Conservation (phyloP, 2,797 vertebrate genomes). For the Denticeps clupeoides region DNA sequence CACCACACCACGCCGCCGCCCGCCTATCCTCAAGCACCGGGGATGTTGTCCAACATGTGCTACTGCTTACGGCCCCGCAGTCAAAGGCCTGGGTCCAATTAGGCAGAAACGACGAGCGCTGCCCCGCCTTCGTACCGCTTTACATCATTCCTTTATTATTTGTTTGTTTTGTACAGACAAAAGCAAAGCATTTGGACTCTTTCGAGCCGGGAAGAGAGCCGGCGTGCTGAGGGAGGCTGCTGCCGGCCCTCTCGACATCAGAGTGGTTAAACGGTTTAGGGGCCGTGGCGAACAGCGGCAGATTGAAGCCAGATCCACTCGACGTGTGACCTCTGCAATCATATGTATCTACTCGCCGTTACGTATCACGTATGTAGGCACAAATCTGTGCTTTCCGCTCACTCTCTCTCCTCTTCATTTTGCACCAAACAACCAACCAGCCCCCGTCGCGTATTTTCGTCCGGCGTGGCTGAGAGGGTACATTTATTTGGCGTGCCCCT, state of each 20-base stretch:
- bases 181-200: neutral
- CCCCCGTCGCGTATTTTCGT: slow-evolving; percentile 22
- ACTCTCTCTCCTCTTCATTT: neutral
- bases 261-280: neutral
- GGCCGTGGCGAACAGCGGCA: neutral
- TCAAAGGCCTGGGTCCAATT: slow-evolving; percentile 18
- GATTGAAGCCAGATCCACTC: slow-evolving; percentile 2
- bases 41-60: slow-evolving; percentile 34
- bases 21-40: neutral
- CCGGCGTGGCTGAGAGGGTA: slow-evolving; percentile 28
- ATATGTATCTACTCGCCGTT: slow-evolving; percentile 36
- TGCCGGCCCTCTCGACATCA: neutral
- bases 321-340: slow-evolving; percentile 18
- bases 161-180: neutral
- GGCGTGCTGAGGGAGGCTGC: neutral
- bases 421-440: slow-evolving; percentile 8
- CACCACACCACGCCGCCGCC: neutral
- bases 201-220: neutral
- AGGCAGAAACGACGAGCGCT: neutral
- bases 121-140: neutral
- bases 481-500: slow-evolving; percentile 30
- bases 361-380: slow-evolving; percentile 33
- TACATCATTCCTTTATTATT: neutral
- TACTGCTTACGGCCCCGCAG: slow-evolving; percentile 31
- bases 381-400: slow-evolving; percentile 24